Percentiles rank a stretch among this genome's conserved stretches.
These are phyloP conservation scores for Apostichopus parvimensis DNA, from an alignment of 35 echinoderm and acorn worm species.

Conservation along the genomic window DNA sequence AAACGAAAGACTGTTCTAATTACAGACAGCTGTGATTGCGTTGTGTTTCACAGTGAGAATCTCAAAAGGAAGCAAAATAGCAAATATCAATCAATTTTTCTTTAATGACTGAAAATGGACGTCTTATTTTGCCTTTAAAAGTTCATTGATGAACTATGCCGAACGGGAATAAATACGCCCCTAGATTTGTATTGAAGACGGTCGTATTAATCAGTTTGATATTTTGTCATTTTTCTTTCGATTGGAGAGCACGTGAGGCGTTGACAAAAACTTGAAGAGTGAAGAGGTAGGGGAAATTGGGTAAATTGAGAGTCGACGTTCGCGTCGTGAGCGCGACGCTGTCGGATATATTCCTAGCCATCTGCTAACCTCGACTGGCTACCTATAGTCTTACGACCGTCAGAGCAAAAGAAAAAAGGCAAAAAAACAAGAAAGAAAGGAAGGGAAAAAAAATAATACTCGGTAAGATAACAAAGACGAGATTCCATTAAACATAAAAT, in stretches of 20 bases:
- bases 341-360: neutral
- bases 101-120: neutral
- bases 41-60: too few species aligned
- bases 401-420: neutral
- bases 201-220: neutral
- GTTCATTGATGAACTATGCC: neutral
- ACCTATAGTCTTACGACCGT: neutral
- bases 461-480: conserved; percentile 20
- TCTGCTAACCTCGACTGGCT: conserved; percentile 4
- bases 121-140: neutral
- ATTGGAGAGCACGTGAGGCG: neutral
- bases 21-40: neutral
- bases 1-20: neutral
- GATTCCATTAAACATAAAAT: conserved; percentile 1
- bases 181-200: neutral
- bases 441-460: neutral
- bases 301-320: neutral
- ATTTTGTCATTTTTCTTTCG: neutral
- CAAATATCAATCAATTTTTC: neutral
- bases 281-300: neutral
- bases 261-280: neutral
- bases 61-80: neutral
- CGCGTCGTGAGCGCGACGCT: neutral
- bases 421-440: neutral
- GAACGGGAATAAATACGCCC: neutral